phyloP scores from a whole-genome alignment of 1,140 invertebrate species.

The Tetraneura akinire region DNA sequence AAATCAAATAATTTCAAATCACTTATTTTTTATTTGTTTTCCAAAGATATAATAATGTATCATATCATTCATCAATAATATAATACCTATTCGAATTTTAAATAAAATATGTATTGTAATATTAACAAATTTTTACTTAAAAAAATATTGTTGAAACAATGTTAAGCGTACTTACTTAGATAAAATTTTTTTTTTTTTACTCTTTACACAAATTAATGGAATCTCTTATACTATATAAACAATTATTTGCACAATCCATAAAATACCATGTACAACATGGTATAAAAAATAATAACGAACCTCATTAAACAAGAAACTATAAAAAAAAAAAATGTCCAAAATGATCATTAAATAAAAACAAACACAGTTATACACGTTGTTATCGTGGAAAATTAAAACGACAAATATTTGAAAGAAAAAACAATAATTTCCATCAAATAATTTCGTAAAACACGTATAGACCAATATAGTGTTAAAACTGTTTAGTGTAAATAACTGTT shows the following conservation, averaged over 20 bases:
- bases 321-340: conserved; percentile 8
- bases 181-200: not conserved
- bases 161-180: not conserved
- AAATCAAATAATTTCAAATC: no score
- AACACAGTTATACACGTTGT: no score
- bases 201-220: not conserved
- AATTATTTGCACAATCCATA: not conserved
- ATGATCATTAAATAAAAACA: not conserved
- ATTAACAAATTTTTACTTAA: no score
- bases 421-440: not conserved
- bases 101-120: no score
- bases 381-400: no score
- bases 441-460: not conserved
- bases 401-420: not conserved
- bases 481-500: no score
- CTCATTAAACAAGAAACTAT: not conserved
- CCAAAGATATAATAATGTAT: no score
- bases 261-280: not conserved
- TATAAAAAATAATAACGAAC: not conserved
- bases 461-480: no score
- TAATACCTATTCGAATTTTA: no score
- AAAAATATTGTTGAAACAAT: not conserved
- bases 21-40: no score
- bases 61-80: no score
- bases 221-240: no score